Percentiles rank a stretch among this genome's conserved stretches.
These are phyloP conservation scores for Conomelus anceps DNA, from an alignment of 2,888 invertebrate species.

Conservation along the genomic window DNA sequence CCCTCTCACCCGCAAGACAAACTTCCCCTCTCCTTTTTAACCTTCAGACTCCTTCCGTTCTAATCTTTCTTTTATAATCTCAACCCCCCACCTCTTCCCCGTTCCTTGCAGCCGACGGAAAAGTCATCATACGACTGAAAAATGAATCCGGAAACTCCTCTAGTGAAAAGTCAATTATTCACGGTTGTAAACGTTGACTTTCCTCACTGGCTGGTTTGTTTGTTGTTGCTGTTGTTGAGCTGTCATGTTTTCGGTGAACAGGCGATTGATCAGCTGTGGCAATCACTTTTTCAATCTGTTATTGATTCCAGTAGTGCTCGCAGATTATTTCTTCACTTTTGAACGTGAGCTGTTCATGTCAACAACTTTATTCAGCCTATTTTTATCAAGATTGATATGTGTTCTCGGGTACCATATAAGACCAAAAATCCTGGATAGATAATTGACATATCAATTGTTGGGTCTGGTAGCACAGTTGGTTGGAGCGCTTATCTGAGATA, in stretches of 20 bases:
- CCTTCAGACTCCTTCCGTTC: not conserved
- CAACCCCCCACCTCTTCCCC: not conserved
- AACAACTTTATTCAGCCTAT: no score
- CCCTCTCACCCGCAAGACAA: not conserved
- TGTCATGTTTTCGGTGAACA: not conserved
- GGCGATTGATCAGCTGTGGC: not conserved
- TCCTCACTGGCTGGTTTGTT: not conserved
- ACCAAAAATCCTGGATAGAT: no score
- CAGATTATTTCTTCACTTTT: not conserved
- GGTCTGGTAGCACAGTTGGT: no score
- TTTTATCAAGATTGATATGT: no score
- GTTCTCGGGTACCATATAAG: no score
- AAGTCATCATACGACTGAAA: not conserved
- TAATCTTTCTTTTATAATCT: constrained; percentile 12
- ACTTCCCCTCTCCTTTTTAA: not conserved
- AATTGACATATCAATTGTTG: no score
- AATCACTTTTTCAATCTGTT: no score
- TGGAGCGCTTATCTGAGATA: no score
- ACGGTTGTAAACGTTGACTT: not conserved
- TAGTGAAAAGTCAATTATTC: not conserved
- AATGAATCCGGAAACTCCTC: not conserved
- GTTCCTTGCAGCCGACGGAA: not conserved
- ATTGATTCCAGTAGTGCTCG: not conserved
- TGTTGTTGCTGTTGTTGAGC: not conserved
- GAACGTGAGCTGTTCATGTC: not conserved